Base-by-base conservation (phyloP, 2,888 invertebrate genomes). In the Noctua pronuba region DNA sequence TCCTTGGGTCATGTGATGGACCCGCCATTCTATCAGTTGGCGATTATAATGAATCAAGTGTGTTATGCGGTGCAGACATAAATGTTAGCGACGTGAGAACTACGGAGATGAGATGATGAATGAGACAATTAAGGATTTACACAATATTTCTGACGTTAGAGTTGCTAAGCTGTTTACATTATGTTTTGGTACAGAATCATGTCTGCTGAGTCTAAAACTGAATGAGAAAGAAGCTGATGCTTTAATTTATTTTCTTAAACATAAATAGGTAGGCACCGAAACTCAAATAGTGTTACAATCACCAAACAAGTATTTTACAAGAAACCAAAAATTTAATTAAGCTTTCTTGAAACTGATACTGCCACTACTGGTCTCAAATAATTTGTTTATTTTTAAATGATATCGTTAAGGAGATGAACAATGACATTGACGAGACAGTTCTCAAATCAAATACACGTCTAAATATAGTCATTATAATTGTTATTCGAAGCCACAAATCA, bases 1-100 rank as follows among this genome's bases (percentile, higher is more conserved):
- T 70, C 68, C 38, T 41, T 66, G 76, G 76, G 67, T 62, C 82
- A 84, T 49, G 79, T 84, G 75, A 31, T 71, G 18, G 64, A 64
- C n/a, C 66, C 65, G 35, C 49, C 31, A 75, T 75, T 62, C n/a
- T 66, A 58, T 62, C 35, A 55, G 31, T 79, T 52, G 64, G 31
- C 21, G 44, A 75, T 75, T 82, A 73, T 28, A 80, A 73, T 79
- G 52, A 69, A 69, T 69, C 28, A 64, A 58, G 64, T 73, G 65
- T 60, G 46, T 62, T 73, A 72, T 65, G 24, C 60, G 58, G 44
- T 2, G 31, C 64, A 68, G 44, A 70, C 52, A 65, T 44, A 35
- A 64, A 69, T 60, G 65, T 52, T 73, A 31, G 60, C 46, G 73
- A 66, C 8, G 41, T 44, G 58, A 65, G 64, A 75, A 77, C 6